A percentile compares a stretch with the other conserved stretches of the same genome.
These are phyloP conservation scores for Ivindomyrus marchei DNA, from an alignment of 2,113 vertebrate species.

Conservation along the genomic window DNA sequence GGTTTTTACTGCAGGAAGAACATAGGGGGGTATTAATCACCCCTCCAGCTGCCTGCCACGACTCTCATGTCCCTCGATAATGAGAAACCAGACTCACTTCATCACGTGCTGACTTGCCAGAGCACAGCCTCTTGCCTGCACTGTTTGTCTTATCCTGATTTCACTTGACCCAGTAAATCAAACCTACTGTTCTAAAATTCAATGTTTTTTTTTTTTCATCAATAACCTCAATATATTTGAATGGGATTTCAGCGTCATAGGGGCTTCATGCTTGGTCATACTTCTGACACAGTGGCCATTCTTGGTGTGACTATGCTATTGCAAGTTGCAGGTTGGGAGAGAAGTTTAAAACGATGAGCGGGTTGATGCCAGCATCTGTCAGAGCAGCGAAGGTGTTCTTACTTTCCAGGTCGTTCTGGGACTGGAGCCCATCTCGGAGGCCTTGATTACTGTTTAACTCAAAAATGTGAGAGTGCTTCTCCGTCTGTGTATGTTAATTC, in stretches of 20 bases:
- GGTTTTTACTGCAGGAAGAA: conserved; percentile 10
- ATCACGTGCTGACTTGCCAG: background rate
- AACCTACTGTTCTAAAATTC: background rate
- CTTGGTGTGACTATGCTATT: background rate
- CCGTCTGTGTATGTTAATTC: background rate
- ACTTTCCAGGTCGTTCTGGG: background rate
- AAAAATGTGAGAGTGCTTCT: background rate
- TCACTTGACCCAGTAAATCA: background rate
- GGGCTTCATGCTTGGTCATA: background rate
- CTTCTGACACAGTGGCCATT: background rate
- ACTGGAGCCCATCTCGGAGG: background rate
- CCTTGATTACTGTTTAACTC: background rate
- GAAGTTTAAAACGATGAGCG: background rate
- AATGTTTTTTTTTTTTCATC: background rate
- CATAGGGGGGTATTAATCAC: conserved; percentile 13
- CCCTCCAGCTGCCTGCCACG: background rate
- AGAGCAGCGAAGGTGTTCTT: background rate
- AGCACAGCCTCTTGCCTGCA: background rate
- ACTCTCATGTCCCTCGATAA: background rate
- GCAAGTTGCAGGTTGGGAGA: background rate
- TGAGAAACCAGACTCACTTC: conserved; percentile 14
- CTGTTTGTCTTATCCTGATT: background rate
- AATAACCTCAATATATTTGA: background rate
- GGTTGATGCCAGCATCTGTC: background rate
- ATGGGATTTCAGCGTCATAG: background rate